Evolutionary conservation across 2,888 invertebrate species (phyloP), one percentile per base, ranked within the genome.

Genomic region (Sialis fuliginosa): DNA sequence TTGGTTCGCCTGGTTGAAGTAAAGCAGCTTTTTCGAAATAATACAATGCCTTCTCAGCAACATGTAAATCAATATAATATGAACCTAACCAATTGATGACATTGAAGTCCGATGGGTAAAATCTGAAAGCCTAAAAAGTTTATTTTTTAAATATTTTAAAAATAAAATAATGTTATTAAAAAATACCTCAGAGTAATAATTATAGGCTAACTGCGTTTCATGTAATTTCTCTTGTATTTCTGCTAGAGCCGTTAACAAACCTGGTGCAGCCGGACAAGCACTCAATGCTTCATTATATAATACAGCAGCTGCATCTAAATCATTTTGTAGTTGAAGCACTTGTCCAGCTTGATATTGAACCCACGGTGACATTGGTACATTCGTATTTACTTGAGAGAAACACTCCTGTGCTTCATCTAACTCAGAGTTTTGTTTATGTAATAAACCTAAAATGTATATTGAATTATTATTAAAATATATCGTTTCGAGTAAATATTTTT

Each of bases 71-170:
- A 50, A 90, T 81, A 59, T 85, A 89, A 62, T 92, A 88, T 0
- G 87, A 84, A 30, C 89, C 91, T 46, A 92, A 71, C 79, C 91
- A 91, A 58, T 88, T 85, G 52, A 91, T 83, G 1, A 88, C 85
- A 43, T 79, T 76, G 47, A 82, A 67, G 59, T 79, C 78, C 30
- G 79, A 77, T 12, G 82, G 82, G 57, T 76, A 79, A 59, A 79
- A 76, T 48, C 81, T 71, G 60, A 76, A 80, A 4, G 80, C 77
- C 79, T 81, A 62, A 46, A 68, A 61, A 49, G 47, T 51, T 48
- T 41, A 47, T 9, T 35, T 3, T 4, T 35, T 35, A 9, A 9
- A 35, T 35, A 9, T 9, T 35, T 35, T 2, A 22, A 22, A 22
- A 43, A 22, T 9, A 44, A n/a, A 40, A 32, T 42, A 30, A 62